Evolutionary conservation across 2,113 vertebrate genomes (phyloP).

Genomic region (Vombatus ursinus): DNA sequence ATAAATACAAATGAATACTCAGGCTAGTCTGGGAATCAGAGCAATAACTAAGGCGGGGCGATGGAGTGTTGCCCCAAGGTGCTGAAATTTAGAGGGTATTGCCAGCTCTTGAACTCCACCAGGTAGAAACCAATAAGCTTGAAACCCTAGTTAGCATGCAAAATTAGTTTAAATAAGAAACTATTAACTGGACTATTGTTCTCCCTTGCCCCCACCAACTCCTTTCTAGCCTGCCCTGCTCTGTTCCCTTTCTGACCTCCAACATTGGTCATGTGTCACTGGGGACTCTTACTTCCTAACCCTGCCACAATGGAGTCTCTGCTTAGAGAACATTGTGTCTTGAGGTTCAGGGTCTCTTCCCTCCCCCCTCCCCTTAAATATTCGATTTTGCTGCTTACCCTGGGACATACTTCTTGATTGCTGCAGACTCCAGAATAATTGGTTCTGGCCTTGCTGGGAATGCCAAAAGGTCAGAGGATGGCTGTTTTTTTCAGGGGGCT

Average conservation of each 20-base stretch:
- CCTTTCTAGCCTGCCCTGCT: background rate
- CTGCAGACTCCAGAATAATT: background rate
- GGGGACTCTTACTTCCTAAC: background rate
- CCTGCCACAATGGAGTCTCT: background rate
- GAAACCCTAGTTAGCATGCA: background rate
- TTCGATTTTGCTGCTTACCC: background rate
- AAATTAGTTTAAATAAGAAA: background rate
- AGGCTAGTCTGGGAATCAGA: slow-evolving; percentile 7
- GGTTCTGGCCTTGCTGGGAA: background rate
- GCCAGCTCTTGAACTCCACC: background rate
- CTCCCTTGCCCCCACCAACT: background rate
- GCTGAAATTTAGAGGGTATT: background rate
- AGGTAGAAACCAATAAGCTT: background rate
- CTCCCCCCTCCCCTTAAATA: background rate
- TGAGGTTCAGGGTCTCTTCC: background rate
- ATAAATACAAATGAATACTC: slow-evolving; percentile 14
- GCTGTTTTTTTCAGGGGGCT: background rate
- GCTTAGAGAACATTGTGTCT: background rate
- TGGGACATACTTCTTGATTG: background rate
- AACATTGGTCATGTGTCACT: too few species aligned
- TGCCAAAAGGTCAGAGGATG: background rate
- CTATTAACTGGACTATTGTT: background rate
- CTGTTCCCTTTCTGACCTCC: background rate
- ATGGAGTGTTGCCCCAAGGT: background rate
- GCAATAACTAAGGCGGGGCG: background rate